Evolutionary conservation across 2,888 invertebrate genomes (phyloP), one percentile per base, ranked within the genome.

Genomic region (Entomobrya proxima): DNA sequence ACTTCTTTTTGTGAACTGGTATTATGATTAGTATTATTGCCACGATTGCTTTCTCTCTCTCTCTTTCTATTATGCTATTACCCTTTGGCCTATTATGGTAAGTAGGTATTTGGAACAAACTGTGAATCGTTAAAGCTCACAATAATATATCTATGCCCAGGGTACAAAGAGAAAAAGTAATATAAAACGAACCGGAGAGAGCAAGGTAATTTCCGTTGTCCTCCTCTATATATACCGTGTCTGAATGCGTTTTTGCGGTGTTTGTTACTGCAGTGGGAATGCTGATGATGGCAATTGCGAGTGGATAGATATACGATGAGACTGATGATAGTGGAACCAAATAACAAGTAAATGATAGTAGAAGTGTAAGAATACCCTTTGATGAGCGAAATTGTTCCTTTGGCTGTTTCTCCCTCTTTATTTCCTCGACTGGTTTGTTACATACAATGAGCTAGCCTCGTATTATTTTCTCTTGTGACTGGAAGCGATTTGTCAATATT

Each of bases 391-490:
- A 40, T 72, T 44, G 69, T 47, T 72, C 47, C 47, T 72, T 72
- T 47, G 47, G 47, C 69, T 44, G 27, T 44, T 72, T 44, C 69
- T 47, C 24, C 13, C 27, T 47, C 18, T 72, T 30, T 72, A 44
- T 24, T 72, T 72, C 15, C 47, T 40, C 27, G 15, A 3, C 35
- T 4, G 18, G 32, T 47, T 72, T n/a, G 24, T 72, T 72, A 18
- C 47, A 72, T n/a, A n/a, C n/a, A n/a, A n/a, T n/a, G n/a, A n/a
- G n/a, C 44, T 72, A 5, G 30, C 7, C 27, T 13, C 3, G 69
- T 47, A 47, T 72, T 72, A 72, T 72, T 72, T 72, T 47, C 69
- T 72, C 30, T 64, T 64, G 18, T 78, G 47, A 61, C 78, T 78
- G 7, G 44, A 64, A 78, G 50, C 64, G 30, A 77, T 77, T 40